Conservation (phyloP, 2,888 invertebrate genomes). For the Drosophila infuscata region DNA sequence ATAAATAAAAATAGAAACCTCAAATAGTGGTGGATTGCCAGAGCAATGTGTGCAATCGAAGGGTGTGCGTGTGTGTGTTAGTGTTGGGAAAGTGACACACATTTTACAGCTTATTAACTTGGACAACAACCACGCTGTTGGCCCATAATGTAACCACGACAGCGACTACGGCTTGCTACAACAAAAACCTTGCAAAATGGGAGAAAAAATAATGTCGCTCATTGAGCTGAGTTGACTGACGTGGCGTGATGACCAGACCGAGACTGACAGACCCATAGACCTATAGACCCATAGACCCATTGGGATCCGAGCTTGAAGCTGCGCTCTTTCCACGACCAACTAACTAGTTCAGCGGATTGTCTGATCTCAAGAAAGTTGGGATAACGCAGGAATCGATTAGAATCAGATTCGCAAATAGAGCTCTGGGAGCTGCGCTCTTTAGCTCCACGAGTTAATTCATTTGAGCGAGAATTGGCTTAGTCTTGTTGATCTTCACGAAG, state of each 20-base stretch:
- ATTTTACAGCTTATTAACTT: conserved; percentile 82
- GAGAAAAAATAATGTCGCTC: conserved; percentile 38
- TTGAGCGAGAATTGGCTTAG: neutral
- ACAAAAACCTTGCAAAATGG: conserved; percentile 34
- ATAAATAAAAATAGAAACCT: conserved; percentile 21
- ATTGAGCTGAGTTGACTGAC: conserved; percentile 49
- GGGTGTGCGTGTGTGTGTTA: conserved; percentile 4
- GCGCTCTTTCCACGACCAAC: conserved; percentile 4
- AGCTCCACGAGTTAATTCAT: too few relatives aligned
- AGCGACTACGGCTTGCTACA: conserved; percentile 26
- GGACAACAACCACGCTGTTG: conserved; percentile 61
- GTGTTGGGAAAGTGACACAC: conserved; percentile 74
- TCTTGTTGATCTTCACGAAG: neutral
- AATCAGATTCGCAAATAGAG: neutral
- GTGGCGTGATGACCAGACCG: conserved; percentile 53
- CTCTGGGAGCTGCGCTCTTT: too few relatives aligned
- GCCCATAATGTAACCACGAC: conserved; percentile 23
- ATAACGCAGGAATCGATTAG: neutral
- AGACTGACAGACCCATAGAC: conserved; percentile 34
- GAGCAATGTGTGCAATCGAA: conserved; percentile 37
- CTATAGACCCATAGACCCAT: conserved; percentile 23
- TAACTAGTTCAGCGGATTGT: neutral
- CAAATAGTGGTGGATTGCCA: conserved; percentile 46
- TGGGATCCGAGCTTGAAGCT: conserved; percentile 8
- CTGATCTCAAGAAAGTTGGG: neutral